Evolutionary conservation across 2,888 invertebrate genomes (phyloP).

Genomic region (Drosophila engyochracea): DNA sequence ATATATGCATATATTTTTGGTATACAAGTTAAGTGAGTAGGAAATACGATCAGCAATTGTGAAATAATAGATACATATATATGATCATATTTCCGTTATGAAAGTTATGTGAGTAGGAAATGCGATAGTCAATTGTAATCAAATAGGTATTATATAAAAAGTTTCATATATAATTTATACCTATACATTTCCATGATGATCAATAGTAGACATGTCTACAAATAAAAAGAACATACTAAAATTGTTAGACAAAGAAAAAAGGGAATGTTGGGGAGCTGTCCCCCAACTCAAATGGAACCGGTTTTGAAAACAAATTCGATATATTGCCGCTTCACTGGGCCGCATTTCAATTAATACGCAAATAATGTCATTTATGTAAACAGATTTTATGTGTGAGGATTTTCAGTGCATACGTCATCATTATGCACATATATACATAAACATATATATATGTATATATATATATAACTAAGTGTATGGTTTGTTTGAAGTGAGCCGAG

Average conservation of each 20-base stretch:
- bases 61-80: not conserved
- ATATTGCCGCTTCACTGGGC: slow-evolving; percentile 40
- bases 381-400: slow-evolving; percentile 37
- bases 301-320: slow-evolving; percentile 33
- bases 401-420: slow-evolving; percentile 42
- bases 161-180: not conserved
- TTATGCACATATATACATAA: not conserved
- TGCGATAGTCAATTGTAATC: not conserved
- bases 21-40: slow-evolving; percentile 2
- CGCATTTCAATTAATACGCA: slow-evolving; percentile 70
- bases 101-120: slow-evolving; percentile 4
- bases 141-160: not conserved
- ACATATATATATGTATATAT: not conserved
- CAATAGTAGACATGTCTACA: not conserved
- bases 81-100: slow-evolving; percentile 1
- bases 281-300: slow-evolving; percentile 37
- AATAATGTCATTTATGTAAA: slow-evolving; percentile 70
- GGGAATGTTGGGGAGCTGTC: not conserved
- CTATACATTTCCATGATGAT: not conserved
- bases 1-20: not conserved
- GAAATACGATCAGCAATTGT: not conserved
- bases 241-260: slow-evolving; percentile 18
- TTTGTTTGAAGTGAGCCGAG: slow-evolving; percentile 38
- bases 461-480: not conserved
- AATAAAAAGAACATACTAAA: slow-evolving; percentile 2